Evolutionary conservation across 1,140 invertebrate species (phyloP), one percentile per base, ranked within the genome.

Genomic region (Drosophila varians): DNA sequence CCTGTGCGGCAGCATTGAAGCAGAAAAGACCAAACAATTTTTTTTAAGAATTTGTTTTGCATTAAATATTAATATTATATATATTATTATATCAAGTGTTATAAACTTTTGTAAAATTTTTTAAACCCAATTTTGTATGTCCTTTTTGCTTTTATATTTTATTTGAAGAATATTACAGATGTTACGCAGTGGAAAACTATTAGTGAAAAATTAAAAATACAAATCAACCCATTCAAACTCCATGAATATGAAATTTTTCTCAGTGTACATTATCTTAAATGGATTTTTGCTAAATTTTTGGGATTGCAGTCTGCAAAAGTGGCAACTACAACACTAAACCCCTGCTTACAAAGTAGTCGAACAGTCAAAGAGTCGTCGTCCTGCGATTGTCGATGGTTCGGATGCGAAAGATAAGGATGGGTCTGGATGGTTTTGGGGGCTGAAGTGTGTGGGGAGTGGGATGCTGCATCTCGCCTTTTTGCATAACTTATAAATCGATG

Each of bases 401-500:
- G 42, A 60, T 64, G 61, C 21, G 6, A 46, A 12, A 38, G 47
- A 68, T 40, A 26, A 25, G 38, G 52, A n/a, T 36, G n/a, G 9
- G 7, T 1, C 9, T 8, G 21, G 1, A 19, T 3, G 9, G 40
- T 0, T 0, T 9, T 16, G 48, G 26, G n/a, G 4, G 43, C 9
- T 8, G 21, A 1, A 19, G 5, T 7, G 40, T 0, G 1, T 9
- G 23, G 48, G 26, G n/a, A 2, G 43, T 9, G 16, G 18, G 19
- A 23, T 53, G 60, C 47, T 23, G 68, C 49, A 45, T 49, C 66
- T 45, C 23, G 70, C 66, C 66, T 56, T 73, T 61, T 86, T 86
- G 80, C 82, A 84, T 84, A 84, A 86, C 82, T 84, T 84, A 84
- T 84, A 84, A 84, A 86, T 87, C 80, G 80, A 86, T 86, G 80